Base-by-base conservation (phyloP, 2,113 vertebrate genomes). In the Aix galericulata region DNA sequence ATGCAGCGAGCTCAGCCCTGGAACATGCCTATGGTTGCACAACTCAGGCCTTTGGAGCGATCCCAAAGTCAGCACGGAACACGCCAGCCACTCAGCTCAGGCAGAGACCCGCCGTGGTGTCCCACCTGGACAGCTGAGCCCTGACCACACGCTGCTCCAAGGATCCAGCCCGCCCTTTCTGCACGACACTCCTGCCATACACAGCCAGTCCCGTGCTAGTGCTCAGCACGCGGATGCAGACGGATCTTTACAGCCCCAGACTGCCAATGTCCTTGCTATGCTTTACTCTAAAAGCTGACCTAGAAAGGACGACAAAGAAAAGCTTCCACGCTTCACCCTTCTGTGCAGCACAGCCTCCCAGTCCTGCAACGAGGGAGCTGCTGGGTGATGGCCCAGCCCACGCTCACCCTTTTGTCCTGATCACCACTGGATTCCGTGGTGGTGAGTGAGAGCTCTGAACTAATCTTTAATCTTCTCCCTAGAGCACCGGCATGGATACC, bases 141-240 rank as follows among this genome's bases (percentile, higher is more conserved):
- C 12, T 8, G 3, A 26, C 5, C 60, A 23, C 0, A 0, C 4
- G 36, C n/a, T 46, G n/a, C 62, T 58, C 46, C 52, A 29, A 21
- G 58, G 36, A 29, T 29, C 32, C 73, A 68, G 5, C 17, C 0
- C 2, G 11, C 23, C 40, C 50, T 8, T 50, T 52, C 34, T 18
- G 2, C 4, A 1, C 6, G 23, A 32, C 10, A 17, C 2, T 14
- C 34, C 38, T 44, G 60, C 0, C 3, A 6, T 4, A 36, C 14
- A 22, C 56, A 22, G 22, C 32, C 7, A 42, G 23, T 40, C 38
- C 46, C 36, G 25, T 17, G 46, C 62, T 50, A 13, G 4, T 6
- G 16, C 34, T 23, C 20, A 67, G 29, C 42, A 4, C 11, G 3
- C 21, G 31, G 7, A 12, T 25, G 42, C 21, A 72, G 7, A n/a